Conservation (phyloP, 2,888 invertebrate species). For the Elgonia sp. region DNA sequence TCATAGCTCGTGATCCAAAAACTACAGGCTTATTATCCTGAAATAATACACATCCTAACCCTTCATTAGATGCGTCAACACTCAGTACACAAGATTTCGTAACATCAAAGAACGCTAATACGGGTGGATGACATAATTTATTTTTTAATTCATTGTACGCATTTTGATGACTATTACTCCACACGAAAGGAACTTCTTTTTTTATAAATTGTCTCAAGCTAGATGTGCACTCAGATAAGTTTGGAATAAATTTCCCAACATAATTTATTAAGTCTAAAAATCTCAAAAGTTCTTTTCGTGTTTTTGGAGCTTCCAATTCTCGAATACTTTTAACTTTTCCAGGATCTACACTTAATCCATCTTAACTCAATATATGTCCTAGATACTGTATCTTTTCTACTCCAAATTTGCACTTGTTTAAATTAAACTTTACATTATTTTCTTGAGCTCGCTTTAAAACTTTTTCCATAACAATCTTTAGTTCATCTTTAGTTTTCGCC, state of each 20-base stretch:
- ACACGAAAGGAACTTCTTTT: slow-evolving; percentile 77
- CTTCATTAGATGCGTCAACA: slow-evolving; percentile 71
- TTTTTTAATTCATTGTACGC: slow-evolving; percentile 76
- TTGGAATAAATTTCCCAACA: slow-evolving; percentile 1
- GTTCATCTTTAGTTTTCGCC: slow-evolving; percentile 75
- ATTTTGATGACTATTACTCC: slow-evolving; percentile 73
- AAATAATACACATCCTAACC: slow-evolving; percentile 73
- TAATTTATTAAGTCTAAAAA: slow-evolving; percentile 24
- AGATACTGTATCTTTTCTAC: slow-evolving; percentile 58
- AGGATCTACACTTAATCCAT: background rate
- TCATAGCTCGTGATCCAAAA: slow-evolving; percentile 79
- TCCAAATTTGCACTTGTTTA: slow-evolving; percentile 64
- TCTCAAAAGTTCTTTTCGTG: background rate
- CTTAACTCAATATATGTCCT: slow-evolving; percentile 41
- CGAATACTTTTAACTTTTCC: slow-evolving; percentile 3
- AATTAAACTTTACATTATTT: slow-evolving; percentile 66
- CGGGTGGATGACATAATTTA: slow-evolving; percentile 61
- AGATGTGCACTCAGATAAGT: background rate
- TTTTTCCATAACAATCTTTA: slow-evolving; percentile 56
- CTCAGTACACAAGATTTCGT: slow-evolving; percentile 65
- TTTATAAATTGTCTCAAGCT: slow-evolving; percentile 73
- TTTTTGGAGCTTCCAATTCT: background rate
- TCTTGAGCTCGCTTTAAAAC: slow-evolving; percentile 59
- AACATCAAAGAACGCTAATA: slow-evolving; percentile 63
- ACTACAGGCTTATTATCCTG: slow-evolving; percentile 78